These are phyloP conservation scores for Chiroxiphia lanceolata DNA, from an alignment of 2,797 vertebrate species.

Conservation along the genomic window DNA sequence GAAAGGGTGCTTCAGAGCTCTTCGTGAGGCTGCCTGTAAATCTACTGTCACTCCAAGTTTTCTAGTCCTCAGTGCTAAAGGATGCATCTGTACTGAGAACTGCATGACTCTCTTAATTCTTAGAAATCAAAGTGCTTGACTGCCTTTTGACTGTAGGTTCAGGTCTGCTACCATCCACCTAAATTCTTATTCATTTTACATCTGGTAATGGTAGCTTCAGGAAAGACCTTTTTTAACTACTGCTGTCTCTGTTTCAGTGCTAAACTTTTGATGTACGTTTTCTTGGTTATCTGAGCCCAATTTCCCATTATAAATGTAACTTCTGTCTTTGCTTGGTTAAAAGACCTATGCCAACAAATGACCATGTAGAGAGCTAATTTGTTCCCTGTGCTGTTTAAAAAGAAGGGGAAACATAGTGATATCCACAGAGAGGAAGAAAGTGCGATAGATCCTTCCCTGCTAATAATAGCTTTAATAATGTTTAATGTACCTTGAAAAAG, in stretches of 20 bases:
- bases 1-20: neutral
- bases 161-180: neutral
- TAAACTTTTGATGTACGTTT: neutral
- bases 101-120: neutral
- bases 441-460: neutral
- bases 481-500: neutral
- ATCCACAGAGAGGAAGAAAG: neutral
- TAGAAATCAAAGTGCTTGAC: neutral
- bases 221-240: neutral
- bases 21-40: neutral
- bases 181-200: neutral
- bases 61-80: neutral
- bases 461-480: neutral
- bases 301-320: neutral
- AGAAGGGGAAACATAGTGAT: neutral
- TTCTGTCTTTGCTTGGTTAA: neutral
- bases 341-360: neutral
- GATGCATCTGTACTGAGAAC: neutral
- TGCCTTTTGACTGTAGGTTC: neutral
- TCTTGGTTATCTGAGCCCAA: neutral
- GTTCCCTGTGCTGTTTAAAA: neutral
- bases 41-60: neutral
- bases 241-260: neutral
- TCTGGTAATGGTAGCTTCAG: neutral
- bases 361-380: neutral